Conservation (phyloP, 2,888 invertebrate species). For the Trachelus stipa region DNA sequence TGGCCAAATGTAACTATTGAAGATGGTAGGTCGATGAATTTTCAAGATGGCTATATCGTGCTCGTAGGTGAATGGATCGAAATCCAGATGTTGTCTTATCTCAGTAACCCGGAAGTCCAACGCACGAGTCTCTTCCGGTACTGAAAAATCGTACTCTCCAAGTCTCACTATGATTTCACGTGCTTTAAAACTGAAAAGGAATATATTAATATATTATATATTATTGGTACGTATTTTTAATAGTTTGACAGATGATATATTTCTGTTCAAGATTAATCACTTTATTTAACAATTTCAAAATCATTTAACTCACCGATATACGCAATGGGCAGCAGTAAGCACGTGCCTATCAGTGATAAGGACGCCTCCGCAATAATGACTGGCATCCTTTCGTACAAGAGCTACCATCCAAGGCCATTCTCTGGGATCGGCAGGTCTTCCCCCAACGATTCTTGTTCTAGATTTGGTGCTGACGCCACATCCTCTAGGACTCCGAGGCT, state of each 20-base stretch:
- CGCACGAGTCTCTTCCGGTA: constrained; percentile 76
- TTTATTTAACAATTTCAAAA: not conserved
- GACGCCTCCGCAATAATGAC: constrained; percentile 83
- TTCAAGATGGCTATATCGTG: constrained; percentile 84
- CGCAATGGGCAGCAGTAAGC: constrained; percentile 83
- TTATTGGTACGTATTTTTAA: not conserved
- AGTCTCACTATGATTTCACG: constrained; percentile 77
- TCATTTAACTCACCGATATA: not conserved
- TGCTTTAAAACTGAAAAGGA: constrained; percentile 69
- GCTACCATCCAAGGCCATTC: constrained; percentile 92
- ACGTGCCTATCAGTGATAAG: constrained; percentile 84
- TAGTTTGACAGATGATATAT: no score
- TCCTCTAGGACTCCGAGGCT: constrained; percentile 58
- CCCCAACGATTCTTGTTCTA: constrained; percentile 72
- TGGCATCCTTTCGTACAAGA: constrained; percentile 72
- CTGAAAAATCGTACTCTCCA: constrained; percentile 84
- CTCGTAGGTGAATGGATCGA: constrained; percentile 75
- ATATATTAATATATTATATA: not conserved
- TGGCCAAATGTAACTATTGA: constrained; percentile 86
- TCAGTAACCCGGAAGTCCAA: constrained; percentile 77
- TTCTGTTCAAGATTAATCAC: not conserved
- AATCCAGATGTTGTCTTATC: constrained; percentile 77
- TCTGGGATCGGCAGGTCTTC: constrained; percentile 72
- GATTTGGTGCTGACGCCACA: constrained; percentile 72
- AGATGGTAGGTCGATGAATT: constrained; percentile 74